These are phyloP conservation scores for Cathartes aura DNA, from an alignment of 2,113 vertebrate genomes.

Conservation along the genomic window DNA sequence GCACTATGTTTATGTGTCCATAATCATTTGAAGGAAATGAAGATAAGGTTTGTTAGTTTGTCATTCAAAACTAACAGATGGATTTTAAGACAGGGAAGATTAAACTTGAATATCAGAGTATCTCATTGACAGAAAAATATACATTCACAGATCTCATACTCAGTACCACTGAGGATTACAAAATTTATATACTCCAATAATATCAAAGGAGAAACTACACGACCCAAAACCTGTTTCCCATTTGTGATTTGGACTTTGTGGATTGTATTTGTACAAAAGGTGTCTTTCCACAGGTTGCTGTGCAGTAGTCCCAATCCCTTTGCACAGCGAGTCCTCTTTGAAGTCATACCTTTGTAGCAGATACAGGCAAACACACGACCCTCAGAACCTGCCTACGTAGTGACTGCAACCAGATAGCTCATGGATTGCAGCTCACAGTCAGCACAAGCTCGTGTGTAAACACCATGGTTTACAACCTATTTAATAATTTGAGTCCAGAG, in stretches of 20 bases:
- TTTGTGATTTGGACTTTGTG: not conserved
- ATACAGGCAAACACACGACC: not conserved
- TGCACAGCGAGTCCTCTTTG: not conserved
- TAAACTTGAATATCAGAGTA: not conserved
- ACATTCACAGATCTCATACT: not conserved
- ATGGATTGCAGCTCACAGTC: not conserved
- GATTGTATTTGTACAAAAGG: not conserved
- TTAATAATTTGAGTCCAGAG: not conserved
- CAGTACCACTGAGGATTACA: not conserved
- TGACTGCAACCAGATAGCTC: not conserved
- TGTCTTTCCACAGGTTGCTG: not conserved
- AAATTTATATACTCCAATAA: not conserved
- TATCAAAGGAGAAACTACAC: not conserved
- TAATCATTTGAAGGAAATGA: not conserved
- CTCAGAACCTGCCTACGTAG: not conserved
- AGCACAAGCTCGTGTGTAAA: not conserved
- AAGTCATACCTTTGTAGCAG: not conserved
- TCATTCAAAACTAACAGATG: not conserved
- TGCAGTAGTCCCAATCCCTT: not conserved
- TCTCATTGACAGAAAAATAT: not conserved
- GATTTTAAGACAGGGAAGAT: not conserved
- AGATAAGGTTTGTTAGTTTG: not conserved
- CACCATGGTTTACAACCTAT: not conserved
- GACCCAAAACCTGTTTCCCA: not conserved
- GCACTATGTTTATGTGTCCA: not conserved